These are phyloP conservation scores for Proteles cristata DNA, from an alignment of 2,113 vertebrate species.

Conservation along the genomic window DNA sequence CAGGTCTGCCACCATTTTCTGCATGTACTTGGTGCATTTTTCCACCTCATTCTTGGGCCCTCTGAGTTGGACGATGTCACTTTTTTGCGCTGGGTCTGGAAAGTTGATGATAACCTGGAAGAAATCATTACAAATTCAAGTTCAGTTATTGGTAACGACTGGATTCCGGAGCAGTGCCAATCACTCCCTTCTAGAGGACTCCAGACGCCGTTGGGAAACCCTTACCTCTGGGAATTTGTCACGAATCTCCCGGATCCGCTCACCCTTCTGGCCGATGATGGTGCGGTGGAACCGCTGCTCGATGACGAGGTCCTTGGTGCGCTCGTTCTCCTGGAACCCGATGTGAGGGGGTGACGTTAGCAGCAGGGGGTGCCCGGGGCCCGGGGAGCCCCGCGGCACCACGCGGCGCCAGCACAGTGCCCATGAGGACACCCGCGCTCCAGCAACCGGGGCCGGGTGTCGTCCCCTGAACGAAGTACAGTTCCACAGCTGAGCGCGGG, in stretches of 20 bases:
- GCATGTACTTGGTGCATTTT: constrained; percentile 98
- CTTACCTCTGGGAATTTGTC: constrained; percentile 98
- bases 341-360: background rate
- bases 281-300: constrained; percentile 99
- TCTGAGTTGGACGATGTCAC: constrained; percentile 97
- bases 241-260: constrained; percentile 97
- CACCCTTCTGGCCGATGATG: constrained; percentile 99
- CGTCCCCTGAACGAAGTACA: background rate
- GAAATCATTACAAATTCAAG: background rate
- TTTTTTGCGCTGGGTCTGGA: constrained; percentile 97
- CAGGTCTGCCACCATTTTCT: constrained; percentile 98
- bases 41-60: constrained; percentile 98
- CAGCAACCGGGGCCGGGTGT: fast-evolving
- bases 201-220: background rate
- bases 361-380: too few species aligned
- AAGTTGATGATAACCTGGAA: constrained; percentile 98
- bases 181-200: fast-evolving
- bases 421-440: fast-evolving
- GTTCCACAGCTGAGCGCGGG: fast-evolving
- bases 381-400: background rate
- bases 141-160: background rate
- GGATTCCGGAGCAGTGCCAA: background rate
- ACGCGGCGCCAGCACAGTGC: fast-evolving
- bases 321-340: constrained; percentile 94
- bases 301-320: constrained; percentile 99